Evolutionary conservation across 2,797 vertebrate genomes (phyloP), one percentile per base, ranked within the genome.

Genomic region (Lacerta viridis): DNA sequence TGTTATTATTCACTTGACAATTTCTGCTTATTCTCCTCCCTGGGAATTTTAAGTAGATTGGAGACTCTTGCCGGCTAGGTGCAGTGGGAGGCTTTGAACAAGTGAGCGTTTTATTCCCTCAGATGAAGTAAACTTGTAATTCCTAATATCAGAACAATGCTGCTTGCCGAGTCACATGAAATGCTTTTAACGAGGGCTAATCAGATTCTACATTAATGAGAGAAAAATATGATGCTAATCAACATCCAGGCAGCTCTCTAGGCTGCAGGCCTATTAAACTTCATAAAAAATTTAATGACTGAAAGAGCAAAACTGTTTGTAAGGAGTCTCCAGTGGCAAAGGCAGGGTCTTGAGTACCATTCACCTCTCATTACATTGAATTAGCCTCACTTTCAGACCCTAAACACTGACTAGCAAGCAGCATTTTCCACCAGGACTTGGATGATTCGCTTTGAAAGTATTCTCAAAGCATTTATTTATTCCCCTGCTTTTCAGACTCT

Each of bases 201-300:
- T 98, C 97, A 98, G 97, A 97, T 97, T 96, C 94, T 94, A 96
- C 96, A 97, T 97, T 98, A 98, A 98, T 98, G 97, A 98, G 97
- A 97, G 93, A 95, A 97, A 89, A 97, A 97, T 96, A 96, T 95
- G 96, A 95, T 97, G 97, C 97, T 98, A 98, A 98, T 98, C 97
- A 98, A 97, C 95, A 96, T 93, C 96, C 96, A 96, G 96, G 96
- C 96, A 95, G 92, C 96, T 98, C 98, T 98, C 97, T 94, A 94
- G 97, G 97, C 98, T 97, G 95, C 92, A 96, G 96, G 96, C 97
- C 97, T 98, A 98, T 98, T 98, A 98, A 97, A 97, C 97, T 97
- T 97, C 96, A 97, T 98, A 97, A 98, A 98, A 64, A 98, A 97
- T 98, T 98, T 98, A 98, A 98, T 98, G 97, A 97, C 96, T 97